A percentile compares a stretch with the other conserved stretches of the same genome.
Conservation (phyloP, 1,140 invertebrate genomes). For the Octopus sinensis region DNA sequence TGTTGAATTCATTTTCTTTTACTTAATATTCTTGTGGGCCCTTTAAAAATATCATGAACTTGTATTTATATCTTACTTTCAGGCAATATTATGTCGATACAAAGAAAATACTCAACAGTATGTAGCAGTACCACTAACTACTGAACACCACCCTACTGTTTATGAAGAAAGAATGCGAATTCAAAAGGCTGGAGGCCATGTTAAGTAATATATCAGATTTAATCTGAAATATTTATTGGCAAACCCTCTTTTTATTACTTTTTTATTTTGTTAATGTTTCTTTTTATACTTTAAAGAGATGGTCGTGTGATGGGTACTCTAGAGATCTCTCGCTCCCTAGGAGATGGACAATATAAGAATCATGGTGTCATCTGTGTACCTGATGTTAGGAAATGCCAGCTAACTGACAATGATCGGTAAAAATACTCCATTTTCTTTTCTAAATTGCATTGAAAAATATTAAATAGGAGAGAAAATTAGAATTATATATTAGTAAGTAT, state of each 20-base stretch:
- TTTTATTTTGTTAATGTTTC: neutral
- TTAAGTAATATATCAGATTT: constrained; percentile 51
- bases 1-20: too few species aligned
- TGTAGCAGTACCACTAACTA: constrained; percentile 55
- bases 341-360: constrained; percentile 61
- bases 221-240: too few species aligned
- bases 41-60: too few species aligned
- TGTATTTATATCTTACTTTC: constrained; percentile 7
- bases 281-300: constrained; percentile 50
- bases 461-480: too few species aligned
- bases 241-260: too few species aligned
- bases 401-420: constrained; percentile 58
- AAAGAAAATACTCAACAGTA: constrained; percentile 45
- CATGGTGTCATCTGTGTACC: constrained; percentile 58
- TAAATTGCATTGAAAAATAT: too few species aligned
- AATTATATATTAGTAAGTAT: too few species aligned
- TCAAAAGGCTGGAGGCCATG: constrained; percentile 60
- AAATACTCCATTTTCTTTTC: too few species aligned
- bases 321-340: constrained; percentile 62
- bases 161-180: constrained; percentile 62
- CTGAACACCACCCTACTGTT: constrained; percentile 57
- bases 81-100: constrained; percentile 59
- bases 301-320: constrained; percentile 61
- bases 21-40: too few species aligned
- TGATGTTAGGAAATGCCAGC: constrained; percentile 59